Conservation (phyloP, 2,888 invertebrate genomes). For the Chloromyia formosa region DNA sequence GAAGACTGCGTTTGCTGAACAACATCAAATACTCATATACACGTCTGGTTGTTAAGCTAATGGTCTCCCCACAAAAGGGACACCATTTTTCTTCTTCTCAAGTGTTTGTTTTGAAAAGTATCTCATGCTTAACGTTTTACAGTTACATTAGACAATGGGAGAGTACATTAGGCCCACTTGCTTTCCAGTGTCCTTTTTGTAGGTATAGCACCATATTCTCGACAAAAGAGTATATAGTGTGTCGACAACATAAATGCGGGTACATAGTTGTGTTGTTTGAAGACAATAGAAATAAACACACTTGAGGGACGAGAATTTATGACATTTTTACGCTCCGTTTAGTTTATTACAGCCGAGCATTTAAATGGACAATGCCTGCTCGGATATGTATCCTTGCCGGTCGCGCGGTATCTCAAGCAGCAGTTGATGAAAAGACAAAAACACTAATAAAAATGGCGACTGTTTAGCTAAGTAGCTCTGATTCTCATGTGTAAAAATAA, state of each 20-base stretch:
- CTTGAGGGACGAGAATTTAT: conserved; percentile 48
- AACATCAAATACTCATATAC: conserved; percentile 43
- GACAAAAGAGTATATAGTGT: neutral
- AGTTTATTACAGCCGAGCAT: conserved; percentile 48
- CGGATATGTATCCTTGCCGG: neutral
- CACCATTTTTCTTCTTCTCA: conserved; percentile 48
- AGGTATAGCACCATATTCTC: neutral
- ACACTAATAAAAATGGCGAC: conserved; percentile 50
- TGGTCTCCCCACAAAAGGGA: conserved; percentile 44
- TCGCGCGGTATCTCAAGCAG: neutral
- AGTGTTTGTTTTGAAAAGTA: conserved; percentile 44
- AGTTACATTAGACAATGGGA: conserved; percentile 25
- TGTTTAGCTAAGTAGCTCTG: conserved; percentile 50
- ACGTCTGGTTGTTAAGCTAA: conserved; percentile 43
- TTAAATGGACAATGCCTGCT: conserved; percentile 44
- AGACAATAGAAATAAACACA: conserved; percentile 11
- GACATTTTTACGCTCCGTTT: conserved; percentile 51
- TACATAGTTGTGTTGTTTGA: conserved; percentile 7
- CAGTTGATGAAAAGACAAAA: conserved; percentile 40
- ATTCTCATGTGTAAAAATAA: conserved; percentile 47
- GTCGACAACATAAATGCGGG: neutral
- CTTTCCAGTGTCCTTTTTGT: conserved; percentile 10
- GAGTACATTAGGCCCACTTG: conserved; percentile 1
- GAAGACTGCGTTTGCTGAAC: conserved; percentile 25
- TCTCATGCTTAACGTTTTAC: conserved; percentile 31